Evolutionary conservation across 1,140 invertebrate genomes (phyloP).

Genomic region (Musca vetustissima): DNA sequence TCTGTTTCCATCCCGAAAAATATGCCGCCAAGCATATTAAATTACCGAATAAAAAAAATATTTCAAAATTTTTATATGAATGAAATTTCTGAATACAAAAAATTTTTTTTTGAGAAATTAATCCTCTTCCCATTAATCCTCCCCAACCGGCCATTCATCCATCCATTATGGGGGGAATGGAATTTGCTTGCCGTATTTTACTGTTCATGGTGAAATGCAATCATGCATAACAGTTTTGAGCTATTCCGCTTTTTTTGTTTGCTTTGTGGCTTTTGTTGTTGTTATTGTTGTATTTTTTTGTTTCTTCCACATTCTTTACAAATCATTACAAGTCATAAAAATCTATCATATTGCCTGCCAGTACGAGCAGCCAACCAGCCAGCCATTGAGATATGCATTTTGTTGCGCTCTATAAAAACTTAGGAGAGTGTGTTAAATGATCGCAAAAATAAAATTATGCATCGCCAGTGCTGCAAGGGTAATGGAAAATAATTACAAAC

Average conservation of each 20-base stretch:
- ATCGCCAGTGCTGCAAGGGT: no score
- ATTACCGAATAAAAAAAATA: not conserved
- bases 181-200: not conserved
- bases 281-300: no score
- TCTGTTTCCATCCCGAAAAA: not conserved
- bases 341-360: not conserved
- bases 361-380: not conserved
- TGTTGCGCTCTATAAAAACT: constrained; percentile 20
- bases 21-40: constrained; percentile 12
- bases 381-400: not conserved
- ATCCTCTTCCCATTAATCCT: no score
- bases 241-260: no score
- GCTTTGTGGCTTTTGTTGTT: no score
- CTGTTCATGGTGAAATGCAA: not conserved
- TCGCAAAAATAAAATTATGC: constrained; percentile 5
- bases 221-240: not conserved
- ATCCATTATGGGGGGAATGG: no score
- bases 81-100: no score
- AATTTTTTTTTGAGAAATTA: not conserved
- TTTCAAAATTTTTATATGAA: not conserved
- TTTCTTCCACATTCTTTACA: constrained; percentile 4
- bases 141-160: no score
- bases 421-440: constrained; percentile 18
- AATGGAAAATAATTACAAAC: no score
- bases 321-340: constrained; percentile 17